A percentile compares a stretch with the other conserved stretches of the same genome.
phyloP scores from a whole-genome alignment of 2,113 vertebrate species.

The Monopterus albus region DNA sequence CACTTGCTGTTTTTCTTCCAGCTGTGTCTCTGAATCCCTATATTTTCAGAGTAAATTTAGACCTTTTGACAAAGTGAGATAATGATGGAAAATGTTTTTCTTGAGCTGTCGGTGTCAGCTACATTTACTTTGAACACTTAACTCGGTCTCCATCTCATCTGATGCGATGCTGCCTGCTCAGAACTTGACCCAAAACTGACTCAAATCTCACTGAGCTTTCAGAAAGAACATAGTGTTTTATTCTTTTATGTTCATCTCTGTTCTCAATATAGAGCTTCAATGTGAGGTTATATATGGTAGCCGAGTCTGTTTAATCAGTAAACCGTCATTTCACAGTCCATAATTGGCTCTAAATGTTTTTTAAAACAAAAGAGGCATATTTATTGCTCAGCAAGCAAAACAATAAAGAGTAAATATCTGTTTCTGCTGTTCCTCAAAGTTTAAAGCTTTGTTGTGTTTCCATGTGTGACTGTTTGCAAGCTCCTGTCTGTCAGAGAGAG shows the following conservation, averaged over 20 bases:
- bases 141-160: slow-evolving; percentile 12
- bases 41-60: slow-evolving; percentile 52
- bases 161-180: slow-evolving; percentile 9
- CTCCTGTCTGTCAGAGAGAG: slow-evolving; percentile 28
- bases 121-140: slow-evolving; percentile 40
- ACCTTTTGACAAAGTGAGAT: slow-evolving; percentile 31
- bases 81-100: slow-evolving; percentile 39
- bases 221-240: slow-evolving; percentile 25
- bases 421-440: too few species aligned
- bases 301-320: slow-evolving; percentile 38
- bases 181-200: slow-evolving; percentile 40
- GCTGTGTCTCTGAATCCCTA: slow-evolving; percentile 24
- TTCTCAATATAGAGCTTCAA: slow-evolving; percentile 43
- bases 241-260: slow-evolving; percentile 36
- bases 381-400: slow-evolving; percentile 28
- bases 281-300: slow-evolving; percentile 42
- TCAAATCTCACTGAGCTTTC: slow-evolving; percentile 24
- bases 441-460: slow-evolving; percentile 13
- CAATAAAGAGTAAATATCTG: slow-evolving; percentile 31
- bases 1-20: slow-evolving; percentile 42
- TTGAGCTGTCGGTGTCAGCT: slow-evolving; percentile 9
- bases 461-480: slow-evolving; percentile 34
- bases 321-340: slow-evolving; percentile 23
- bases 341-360: slow-evolving; percentile 36
- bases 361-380: slow-evolving; percentile 32